Evolutionary conservation across 1,140 invertebrate species (phyloP), one percentile per base, ranked within the genome.

Genomic region (Stegodyphus dumicola): DNA sequence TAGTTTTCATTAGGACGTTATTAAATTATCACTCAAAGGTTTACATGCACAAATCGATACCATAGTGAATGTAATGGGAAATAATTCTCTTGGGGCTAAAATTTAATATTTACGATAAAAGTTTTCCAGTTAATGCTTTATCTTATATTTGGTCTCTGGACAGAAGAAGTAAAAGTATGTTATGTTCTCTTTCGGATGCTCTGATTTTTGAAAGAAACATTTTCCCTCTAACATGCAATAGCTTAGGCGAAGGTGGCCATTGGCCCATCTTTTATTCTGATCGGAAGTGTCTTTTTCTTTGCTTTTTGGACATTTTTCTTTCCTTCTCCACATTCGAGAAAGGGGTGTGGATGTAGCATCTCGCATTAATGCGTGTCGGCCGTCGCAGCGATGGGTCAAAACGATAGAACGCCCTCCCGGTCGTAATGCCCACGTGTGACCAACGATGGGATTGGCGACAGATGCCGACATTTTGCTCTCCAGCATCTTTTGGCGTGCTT

Each of bases 391-490:
- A 84, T 54, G 80, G 80, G 80, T 84, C 80, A 84, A 84, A 84
- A 69, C 80, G 73, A 84, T 84, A 84, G 71, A 75, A 65, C 80
- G 73, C 73, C 80, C 73, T 73, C 73, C 15, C 54, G 80, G 18
- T 53, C 83, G 75, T 85, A 77, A 85, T 85, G 83, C 33, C 83
- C 83, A 85, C 67, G 83, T 85, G 83, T 70, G 83, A 85, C 65
- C 65, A 18, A 77, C 75, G 64, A 85, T 85, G 83, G 73, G 75
- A 85, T 71, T 71, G 75, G 75, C 83, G 83, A 77, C 83, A 85
- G 83, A 85, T 85, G 83, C 65, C 56, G 33, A 33, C 33, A 33
- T 3, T n/a, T 69, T 17, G 80, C 80, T 75, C 78, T 70, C 69
- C 17, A 56, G 51, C 78, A 70, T 53, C 64, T 67, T 78, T 75